These are phyloP conservation scores for Temnopleurus reevesii DNA, from an alignment of 53 echinoderm and acorn worm genomes.

Conservation along the genomic window DNA sequence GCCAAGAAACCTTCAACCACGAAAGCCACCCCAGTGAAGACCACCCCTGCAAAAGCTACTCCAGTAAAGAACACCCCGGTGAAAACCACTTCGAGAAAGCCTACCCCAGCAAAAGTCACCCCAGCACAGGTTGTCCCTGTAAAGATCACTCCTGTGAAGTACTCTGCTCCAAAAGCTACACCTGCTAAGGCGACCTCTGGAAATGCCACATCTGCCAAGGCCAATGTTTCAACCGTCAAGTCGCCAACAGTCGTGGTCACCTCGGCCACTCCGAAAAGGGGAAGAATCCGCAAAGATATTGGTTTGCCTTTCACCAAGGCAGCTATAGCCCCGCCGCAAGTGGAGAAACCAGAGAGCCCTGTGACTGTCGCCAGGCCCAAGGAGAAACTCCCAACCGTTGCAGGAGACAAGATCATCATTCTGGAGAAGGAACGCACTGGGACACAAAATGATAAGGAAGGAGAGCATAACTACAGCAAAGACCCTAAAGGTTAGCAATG, in stretches of 20 bases:
- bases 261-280: background rate
- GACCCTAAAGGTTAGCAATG: constrained; percentile 37
- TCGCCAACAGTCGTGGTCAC: background rate
- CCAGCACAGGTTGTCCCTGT: too few species aligned
- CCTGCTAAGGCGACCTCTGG: too few species aligned
- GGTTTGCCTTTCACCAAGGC: background rate
- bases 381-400: background rate
- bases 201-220: too few species aligned
- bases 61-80: too few species aligned
- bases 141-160: too few species aligned
- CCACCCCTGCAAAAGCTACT: too few species aligned
- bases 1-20: background rate
- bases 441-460: constrained; percentile 2
- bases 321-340: background rate
- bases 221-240: background rate
- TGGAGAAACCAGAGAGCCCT: background rate
- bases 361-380: background rate
- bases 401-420: background rate
- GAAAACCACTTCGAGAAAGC: too few species aligned
- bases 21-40: background rate
- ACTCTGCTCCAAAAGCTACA: too few species aligned
- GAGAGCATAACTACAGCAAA: constrained; percentile 53
- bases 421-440: background rate
- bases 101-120: too few species aligned
- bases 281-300: background rate